phyloP scores from a whole-genome alignment of 2,888 invertebrate species.

The Calliphora vomitoria region DNA sequence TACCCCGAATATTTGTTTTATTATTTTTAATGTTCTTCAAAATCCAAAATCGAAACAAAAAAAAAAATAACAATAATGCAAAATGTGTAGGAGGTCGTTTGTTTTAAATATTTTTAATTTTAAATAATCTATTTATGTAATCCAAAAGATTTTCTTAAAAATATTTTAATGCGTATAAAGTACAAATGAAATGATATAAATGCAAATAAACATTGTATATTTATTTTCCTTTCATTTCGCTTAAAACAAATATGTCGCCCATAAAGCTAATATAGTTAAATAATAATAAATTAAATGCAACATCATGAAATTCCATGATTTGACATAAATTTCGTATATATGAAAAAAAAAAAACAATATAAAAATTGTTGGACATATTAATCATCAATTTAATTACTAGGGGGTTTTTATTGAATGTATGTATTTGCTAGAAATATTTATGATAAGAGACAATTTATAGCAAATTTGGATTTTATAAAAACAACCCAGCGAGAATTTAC shows the following conservation, averaged over 20 bases:
- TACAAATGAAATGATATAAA: neutral
- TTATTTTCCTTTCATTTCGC: neutral
- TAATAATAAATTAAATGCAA: conserved; percentile 30
- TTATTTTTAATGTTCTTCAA: neutral
- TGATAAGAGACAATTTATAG: neutral
- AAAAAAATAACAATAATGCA: neutral
- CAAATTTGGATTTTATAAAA: neutral
- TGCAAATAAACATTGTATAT: neutral
- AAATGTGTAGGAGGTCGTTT: conserved; percentile 29
- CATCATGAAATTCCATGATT: conserved; percentile 31
- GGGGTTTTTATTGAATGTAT: neutral
- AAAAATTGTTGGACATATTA: neutral
- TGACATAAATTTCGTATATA: conserved; percentile 28
- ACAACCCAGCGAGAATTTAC: neutral
- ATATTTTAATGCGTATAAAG: conserved; percentile 12
- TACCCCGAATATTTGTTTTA: neutral
- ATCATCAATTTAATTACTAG: conserved; percentile 1
- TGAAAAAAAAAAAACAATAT: no score
- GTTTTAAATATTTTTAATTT: conserved; percentile 29
- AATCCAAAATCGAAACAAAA: neutral
- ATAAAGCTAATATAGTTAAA: conserved; percentile 27
- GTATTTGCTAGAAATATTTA: neutral
- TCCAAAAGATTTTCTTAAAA: neutral
- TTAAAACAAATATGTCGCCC: conserved; percentile 1
- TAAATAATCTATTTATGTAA: conserved; percentile 14